phyloP scores from a whole-genome alignment of 2,797 vertebrate genomes.

The Graptemys geographica region DNA sequence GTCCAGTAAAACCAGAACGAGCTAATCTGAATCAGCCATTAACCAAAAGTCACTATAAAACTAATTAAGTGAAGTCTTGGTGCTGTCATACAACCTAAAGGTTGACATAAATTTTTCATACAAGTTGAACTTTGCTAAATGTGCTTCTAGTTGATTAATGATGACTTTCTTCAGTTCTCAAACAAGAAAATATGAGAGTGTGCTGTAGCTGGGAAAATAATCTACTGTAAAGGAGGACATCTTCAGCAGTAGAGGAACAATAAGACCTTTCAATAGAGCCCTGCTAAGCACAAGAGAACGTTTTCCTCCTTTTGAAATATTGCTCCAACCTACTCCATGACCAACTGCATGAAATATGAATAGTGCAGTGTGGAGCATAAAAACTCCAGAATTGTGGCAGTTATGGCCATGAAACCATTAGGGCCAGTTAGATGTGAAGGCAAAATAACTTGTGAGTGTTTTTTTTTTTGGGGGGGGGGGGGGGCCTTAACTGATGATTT shows the following conservation, averaged over 20 bases:
- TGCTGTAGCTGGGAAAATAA: constrained; percentile 7
- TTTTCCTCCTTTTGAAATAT: constrained; percentile 32
- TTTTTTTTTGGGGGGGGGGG: too few relatives aligned
- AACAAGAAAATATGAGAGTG: constrained; percentile 44
- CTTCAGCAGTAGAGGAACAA: background rate
- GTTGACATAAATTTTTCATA: constrained; percentile 76
- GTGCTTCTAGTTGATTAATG: constrained; percentile 67
- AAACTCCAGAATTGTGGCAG: background rate
- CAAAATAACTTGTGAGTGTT: background rate
- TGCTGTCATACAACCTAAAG: constrained; percentile 68
- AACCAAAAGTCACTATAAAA: constrained; percentile 62
- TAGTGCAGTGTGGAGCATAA: background rate
- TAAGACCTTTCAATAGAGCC: background rate
- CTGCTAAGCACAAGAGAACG: background rate
- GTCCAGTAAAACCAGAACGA: constrained; percentile 44
- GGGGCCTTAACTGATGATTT: background rate
- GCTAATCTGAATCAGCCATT: constrained; percentile 58
- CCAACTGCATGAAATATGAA: fast-evolving
- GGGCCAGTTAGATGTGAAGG: background rate
- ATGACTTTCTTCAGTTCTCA: constrained; percentile 35
- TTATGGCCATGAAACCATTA: background rate
- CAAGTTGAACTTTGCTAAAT: constrained; percentile 70
- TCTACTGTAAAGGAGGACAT: constrained; percentile 7
- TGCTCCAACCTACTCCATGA: background rate
- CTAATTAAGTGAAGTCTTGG: constrained; percentile 71